A percentile compares a stretch with the other conserved stretches of the same genome.
Conservation (phyloP, 2,888 invertebrate genomes). For the Limnephilus auricula region DNA sequence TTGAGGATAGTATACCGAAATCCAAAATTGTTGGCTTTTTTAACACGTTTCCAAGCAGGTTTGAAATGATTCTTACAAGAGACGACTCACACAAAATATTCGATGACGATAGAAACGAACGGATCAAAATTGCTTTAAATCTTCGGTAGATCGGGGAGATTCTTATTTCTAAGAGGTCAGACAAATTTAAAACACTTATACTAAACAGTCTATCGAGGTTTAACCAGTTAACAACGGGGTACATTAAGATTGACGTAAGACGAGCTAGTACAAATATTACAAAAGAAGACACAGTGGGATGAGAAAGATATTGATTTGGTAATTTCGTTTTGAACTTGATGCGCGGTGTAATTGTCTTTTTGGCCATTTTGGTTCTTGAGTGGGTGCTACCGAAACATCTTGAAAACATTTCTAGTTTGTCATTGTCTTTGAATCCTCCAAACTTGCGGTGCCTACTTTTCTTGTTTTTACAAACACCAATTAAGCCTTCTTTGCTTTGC, state of each 20-base stretch:
- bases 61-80: not conserved
- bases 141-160: conserved; percentile 1
- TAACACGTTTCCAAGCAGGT: not conserved
- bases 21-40: not conserved
- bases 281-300: conserved; percentile 41
- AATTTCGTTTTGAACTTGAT: conserved; percentile 63
- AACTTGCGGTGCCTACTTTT: not conserved
- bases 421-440: not conserved
- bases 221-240: conserved; percentile 13
- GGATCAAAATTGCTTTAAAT: not conserved
- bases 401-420: not conserved
- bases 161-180: not conserved
- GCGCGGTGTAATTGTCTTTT: conserved; percentile 54
- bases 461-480: not conserved
- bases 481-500: not conserved
- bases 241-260: not conserved
- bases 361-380: conserved; percentile 42
- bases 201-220: conserved; percentile 34
- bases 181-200: not conserved
- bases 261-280: conserved; percentile 6
- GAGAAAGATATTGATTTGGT: not conserved
- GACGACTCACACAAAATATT: conserved; percentile 6
- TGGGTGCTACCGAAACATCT: conserved; percentile 28
- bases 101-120: not conserved
- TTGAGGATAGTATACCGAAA: not conserved